Conservation (phyloP, 1,140 invertebrate genomes). For the Pollicipes pollicipes region DNA sequence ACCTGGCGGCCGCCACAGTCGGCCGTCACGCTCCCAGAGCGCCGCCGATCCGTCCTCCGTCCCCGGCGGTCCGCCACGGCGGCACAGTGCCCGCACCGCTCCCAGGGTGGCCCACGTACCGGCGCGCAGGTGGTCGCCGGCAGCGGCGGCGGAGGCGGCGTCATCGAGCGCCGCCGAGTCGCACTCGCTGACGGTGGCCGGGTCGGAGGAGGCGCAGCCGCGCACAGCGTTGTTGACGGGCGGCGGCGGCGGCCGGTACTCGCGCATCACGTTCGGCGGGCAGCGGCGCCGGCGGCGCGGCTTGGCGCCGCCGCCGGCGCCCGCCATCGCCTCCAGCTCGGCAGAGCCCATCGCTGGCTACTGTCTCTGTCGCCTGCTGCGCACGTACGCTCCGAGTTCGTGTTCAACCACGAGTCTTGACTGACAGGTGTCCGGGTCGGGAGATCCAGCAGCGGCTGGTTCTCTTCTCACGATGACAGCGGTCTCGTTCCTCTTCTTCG, state of each 20-base stretch:
- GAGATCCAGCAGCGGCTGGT: not conserved
- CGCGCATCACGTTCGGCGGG: not conserved
- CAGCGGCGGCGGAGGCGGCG: no score
- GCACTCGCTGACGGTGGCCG: not conserved
- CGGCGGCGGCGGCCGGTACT: slow-evolving; percentile 3
- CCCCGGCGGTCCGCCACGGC: no score
- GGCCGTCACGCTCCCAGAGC: no score
- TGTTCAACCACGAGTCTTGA: not conserved
- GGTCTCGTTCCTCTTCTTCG: no score
- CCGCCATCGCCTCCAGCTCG: not conserved
- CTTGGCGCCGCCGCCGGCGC: not conserved
- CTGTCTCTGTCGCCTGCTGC: no score
- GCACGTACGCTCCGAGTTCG: no score
- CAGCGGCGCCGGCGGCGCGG: not conserved
- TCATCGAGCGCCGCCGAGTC: not conserved
- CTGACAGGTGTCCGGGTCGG: not conserved
- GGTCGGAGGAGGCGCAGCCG: not conserved
- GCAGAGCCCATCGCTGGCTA: not conserved
- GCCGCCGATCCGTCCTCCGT: no score
- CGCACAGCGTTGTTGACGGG: not conserved
- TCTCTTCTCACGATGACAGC: no score
- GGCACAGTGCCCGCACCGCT: no score
- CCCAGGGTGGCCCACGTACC: not conserved
- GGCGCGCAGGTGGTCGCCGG: not conserved
- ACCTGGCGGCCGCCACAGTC: no score